Conservation (phyloP, 1,140 invertebrate genomes). For the Zophobas morio region DNA sequence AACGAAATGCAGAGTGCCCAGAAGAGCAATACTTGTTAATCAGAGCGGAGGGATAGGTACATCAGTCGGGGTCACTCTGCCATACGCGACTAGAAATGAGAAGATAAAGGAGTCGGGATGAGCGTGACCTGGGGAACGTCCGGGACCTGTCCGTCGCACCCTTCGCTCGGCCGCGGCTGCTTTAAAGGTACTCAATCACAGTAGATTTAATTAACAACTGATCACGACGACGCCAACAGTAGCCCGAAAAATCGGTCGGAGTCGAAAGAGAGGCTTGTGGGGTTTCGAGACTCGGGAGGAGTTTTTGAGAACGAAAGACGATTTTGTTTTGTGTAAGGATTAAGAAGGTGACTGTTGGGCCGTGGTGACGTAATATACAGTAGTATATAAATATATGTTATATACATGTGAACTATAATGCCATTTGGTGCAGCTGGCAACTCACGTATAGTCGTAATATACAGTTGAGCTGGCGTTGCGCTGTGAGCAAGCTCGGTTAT, state of each 20-base stretch:
- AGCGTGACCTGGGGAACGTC: constrained; percentile 56
- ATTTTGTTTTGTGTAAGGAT: too few relatives aligned
- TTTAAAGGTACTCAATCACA: constrained; percentile 62
- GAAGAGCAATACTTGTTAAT: constrained; percentile 56
- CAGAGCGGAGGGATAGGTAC: constrained; percentile 60
- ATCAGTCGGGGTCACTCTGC: constrained; percentile 65
- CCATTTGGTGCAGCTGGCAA: constrained; percentile 54
- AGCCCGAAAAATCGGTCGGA: neutral
- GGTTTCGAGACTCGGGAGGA: neutral
- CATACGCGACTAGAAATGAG: constrained; percentile 61
- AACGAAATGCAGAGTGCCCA: constrained; percentile 59
- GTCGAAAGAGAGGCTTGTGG: neutral
- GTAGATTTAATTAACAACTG: constrained; percentile 52
- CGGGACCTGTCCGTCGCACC: constrained; percentile 57
- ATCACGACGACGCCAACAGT: constrained; percentile 15
- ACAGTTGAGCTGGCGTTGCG: constrained; percentile 55
- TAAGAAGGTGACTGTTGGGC: neutral
- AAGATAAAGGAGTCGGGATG: constrained; percentile 57
- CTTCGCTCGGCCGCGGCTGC: constrained; percentile 55
- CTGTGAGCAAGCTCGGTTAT: constrained; percentile 63
- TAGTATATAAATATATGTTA: constrained; percentile 57
- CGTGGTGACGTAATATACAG: constrained; percentile 34
- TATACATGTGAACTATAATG: constrained; percentile 56
- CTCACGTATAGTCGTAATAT: constrained; percentile 51
- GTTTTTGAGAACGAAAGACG: neutral